Base-by-base conservation (phyloP, 2,888 invertebrate species). In the Arctia plantaginis region DNA sequence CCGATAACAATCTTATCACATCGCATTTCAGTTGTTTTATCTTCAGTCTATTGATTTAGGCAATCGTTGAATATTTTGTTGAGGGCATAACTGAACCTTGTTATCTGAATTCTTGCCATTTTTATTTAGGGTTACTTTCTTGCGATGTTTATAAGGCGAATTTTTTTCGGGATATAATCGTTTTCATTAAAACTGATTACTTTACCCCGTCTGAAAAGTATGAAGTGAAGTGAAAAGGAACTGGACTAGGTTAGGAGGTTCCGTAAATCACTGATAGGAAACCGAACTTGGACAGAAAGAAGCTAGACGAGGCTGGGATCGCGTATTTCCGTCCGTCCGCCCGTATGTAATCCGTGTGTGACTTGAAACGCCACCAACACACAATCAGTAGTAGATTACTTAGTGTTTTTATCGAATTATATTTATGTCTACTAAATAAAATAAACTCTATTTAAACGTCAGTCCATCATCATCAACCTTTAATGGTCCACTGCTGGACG, bases 21-120 rank as follows among this genome's bases (percentile, higher is more conserved):
- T 27, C 51, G 80, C 68, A 72, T 69, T 81, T 81, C 69, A 77
- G 75, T 76, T 79, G 77, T 81, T 85, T 84, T 85, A 78, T 62
- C 76, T 74, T 70, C 71, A 64, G 65, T 66, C 69, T 71, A 65
- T 30, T 75, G 74, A 80, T 79, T 74, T 76, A 41, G 35, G 44
- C 55, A 20, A 59, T 23, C 77, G 66, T 84, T 74, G 69, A 73
- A n/a, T 12, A 0, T 59, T 59, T n/a, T n/a, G 3, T 12, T 3
- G n/a, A 8, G 55, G 8, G 23, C 10, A 7, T 7, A n/a, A n/a
- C n/a, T 55, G 3, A 6, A 18, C 47, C 3, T 47, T 18, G 6
- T 47, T 20, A 23, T 51, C 51, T 47, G 20, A 18, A 20, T 47
- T 47, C 35, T 20, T 47, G 47, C 20, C 6, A 20, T 47, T 4